phyloP scores from a whole-genome alignment of 2,113 vertebrate species.

The Brachyhypopomus occidentalis region DNA sequence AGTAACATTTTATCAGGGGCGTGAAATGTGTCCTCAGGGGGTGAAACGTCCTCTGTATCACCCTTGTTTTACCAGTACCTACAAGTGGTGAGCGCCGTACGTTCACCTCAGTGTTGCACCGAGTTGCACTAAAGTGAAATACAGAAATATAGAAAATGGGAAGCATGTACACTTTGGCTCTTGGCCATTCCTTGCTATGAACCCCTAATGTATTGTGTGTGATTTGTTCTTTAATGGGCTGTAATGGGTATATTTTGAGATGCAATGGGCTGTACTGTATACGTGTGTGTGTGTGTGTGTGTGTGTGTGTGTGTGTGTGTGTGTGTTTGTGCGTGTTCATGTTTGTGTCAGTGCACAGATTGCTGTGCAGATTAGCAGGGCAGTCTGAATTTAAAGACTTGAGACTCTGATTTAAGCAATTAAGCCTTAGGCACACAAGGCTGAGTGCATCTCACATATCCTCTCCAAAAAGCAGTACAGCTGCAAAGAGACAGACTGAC shows the following conservation, averaged over 20 bases:
- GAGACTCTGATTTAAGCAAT: conserved; percentile 41
- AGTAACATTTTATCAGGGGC: neutral
- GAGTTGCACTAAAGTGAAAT: neutral
- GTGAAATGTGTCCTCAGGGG: neutral
- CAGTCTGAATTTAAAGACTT: conserved; percentile 44
- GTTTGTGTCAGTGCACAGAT: conserved; percentile 25
- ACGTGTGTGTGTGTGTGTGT: neutral
- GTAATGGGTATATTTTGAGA: neutral
- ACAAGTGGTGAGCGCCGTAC: neutral
- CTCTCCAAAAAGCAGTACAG: neutral
- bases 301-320: neutral
- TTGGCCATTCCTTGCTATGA: conserved; percentile 18
- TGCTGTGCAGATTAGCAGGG: conserved; percentile 22
- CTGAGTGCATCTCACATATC: conserved; percentile 25
- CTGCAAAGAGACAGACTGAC: neutral
- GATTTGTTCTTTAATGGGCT: conserved; percentile 18
- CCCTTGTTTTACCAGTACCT: no score
- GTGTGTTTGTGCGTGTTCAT: neutral
- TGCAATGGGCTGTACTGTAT: neutral
- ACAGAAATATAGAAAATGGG: neutral
- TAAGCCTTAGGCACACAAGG: conserved; percentile 33
- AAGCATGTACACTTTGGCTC: neutral
- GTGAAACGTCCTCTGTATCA: neutral
- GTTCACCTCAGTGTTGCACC: neutral
- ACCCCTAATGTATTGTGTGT: conserved; percentile 19